Conservation (phyloP, 2,888 invertebrate species). For the Dicyrtoma fusca region DNA sequence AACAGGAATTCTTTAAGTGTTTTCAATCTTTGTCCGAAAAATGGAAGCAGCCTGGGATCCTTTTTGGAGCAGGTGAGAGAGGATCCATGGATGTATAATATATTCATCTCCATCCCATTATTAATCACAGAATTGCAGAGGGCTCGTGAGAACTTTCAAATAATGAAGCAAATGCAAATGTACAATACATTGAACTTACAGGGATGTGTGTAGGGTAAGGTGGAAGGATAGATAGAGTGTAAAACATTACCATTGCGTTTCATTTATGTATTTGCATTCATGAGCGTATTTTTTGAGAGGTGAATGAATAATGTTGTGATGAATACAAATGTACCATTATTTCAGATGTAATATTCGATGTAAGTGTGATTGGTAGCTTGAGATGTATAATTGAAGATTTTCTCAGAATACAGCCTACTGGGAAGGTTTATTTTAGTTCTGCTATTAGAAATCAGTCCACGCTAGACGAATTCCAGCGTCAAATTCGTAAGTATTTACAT, state of each 20-base stretch:
- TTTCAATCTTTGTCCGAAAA: conserved; percentile 11
- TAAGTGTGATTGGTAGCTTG: conserved; percentile 14
- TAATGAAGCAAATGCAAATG: neutral
- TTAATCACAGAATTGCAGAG: too few species aligned
- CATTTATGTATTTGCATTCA: too few species aligned
- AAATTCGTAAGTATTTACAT: conserved; percentile 14
- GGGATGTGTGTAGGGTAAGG: too few species aligned
- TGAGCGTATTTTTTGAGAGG: too few species aligned
- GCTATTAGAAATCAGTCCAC: conserved; percentile 24
- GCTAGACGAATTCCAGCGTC: conserved; percentile 6
- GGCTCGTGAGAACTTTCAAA: too few species aligned
- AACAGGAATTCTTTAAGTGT: conserved; percentile 1
- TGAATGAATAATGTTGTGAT: too few species aligned
- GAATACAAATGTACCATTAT: too few species aligned
- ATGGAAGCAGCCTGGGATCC: conserved; percentile 6
- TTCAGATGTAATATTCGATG: conserved; percentile 36
- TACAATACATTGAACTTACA: neutral
- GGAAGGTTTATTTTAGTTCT: conserved; percentile 24
- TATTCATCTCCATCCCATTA: too few species aligned
- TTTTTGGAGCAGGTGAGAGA: conserved; percentile 32
- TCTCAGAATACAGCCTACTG: neutral
- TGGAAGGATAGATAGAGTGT: too few species aligned
- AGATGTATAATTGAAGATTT: conserved; percentile 21
- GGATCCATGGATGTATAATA: neutral
- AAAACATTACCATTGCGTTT: too few species aligned